Evolutionary conservation across 2,113 vertebrate species (phyloP), one percentile per base, ranked within the genome.

Genomic region (Hepsetus odoe): DNA sequence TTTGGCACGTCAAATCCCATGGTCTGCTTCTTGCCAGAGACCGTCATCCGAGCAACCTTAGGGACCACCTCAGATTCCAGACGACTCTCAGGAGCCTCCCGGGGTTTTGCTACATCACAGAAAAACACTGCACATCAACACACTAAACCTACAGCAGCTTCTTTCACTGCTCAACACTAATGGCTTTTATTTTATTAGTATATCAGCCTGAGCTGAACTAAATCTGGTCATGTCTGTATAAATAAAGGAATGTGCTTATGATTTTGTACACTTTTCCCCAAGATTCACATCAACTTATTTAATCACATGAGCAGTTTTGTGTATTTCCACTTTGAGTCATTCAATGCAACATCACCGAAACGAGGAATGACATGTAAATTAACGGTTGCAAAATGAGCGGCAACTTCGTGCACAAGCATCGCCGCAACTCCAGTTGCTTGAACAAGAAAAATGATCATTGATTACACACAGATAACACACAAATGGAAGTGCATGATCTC

Each of bases 1-100:
- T 96, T 93, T 82, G 94, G 96, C 80, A 98, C 95, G 87, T 97
- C 95, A 88, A 99, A 99, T 87, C 98, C 98, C 94, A 96, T 97
- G 77, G 95, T 96, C 51, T 96, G 96, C 92, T 98, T 99, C 93
- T 96, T 99, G 85, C 98, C 96, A 80, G 97, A 97, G 51, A 99
- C 92, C 8, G 96, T 98, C 98, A 99, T 98, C 86, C 96, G 95
- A 81, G 97, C 93, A 90, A 98, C 94, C 93, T 99, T 99, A 67
- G 96, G 95, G 65, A 98, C 89, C 85, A 98, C 92, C 83, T 98
- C 96, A 72, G 89, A 92, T 80, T 99, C 97, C 89, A 91, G 86
- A 88, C 91, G 93, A 83, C 85, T 86, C 80, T 91, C 88, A 72
- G 92, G 87, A 33, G 69, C 88, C 78, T 95, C 95, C 81, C 90